Evolutionary conservation across 2,888 invertebrate species (phyloP), one percentile per base, ranked within the genome.

Genomic region (Meloe dianella): DNA sequence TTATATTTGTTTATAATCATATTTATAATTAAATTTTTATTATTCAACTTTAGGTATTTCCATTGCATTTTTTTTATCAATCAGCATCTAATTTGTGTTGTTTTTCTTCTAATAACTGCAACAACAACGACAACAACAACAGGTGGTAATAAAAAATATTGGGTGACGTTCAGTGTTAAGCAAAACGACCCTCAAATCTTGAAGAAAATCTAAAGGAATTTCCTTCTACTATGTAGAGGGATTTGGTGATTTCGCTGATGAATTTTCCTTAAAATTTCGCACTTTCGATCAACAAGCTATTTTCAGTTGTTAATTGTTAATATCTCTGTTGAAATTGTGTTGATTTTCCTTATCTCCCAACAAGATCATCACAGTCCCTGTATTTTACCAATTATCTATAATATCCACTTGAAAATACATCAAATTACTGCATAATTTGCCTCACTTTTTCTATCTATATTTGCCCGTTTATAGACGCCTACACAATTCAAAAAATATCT

Each of bases 11-110:
- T 41, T 41, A 41, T 41, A 41, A 41, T 41, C 41, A 41, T 41
- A 17, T 41, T 17, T 41, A 41, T 41, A 41, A 41, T 41, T 41
- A 41, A 17, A 41, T n/a, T 41, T 41, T n/a, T 41, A 41, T 41
- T 41, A 17, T 41, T 41, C 17, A 41, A 41, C n/a, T 41, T n/a
- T 41, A 17, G 41, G 41, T 41, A 41, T 41, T 41, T 41, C 41
- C 41, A 41, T 35, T 41, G 41, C n/a, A n/a, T 41, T 41, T 41
- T 17, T 41, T 41, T 41, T 32, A 7, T 32, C 8, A 1, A 35
- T 14, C 8, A n/a, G 8, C n/a, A 41, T 41, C 41, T 41, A 41
- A 41, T 41, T 41, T n/a, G 41, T 17, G 41, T 17, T n/a, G n/a
- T n/a, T n/a, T 41, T 41, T 41, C 17, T 17, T 17, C 41, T 41